phyloP scores from a whole-genome alignment of 2,113 vertebrate genomes.

The Alectura lathami region DNA sequence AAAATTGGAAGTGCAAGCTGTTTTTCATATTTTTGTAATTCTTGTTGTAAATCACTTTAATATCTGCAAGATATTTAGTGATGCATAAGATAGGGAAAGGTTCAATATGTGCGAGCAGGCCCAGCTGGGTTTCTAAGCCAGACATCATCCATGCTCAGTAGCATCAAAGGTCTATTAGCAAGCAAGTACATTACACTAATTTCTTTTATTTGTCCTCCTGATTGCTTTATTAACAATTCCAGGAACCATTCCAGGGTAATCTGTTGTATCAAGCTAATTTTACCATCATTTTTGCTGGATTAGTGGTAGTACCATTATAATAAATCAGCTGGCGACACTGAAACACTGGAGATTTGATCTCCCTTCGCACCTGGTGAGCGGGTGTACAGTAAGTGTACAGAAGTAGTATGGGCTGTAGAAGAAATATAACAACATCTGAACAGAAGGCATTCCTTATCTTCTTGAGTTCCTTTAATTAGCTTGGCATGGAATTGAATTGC shows the following conservation, averaged over 20 bases:
- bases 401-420: neutral
- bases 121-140: neutral
- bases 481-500: neutral
- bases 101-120: neutral
- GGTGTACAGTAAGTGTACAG: neutral
- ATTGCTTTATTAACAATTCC: neutral
- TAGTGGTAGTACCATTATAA: neutral
- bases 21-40: neutral
- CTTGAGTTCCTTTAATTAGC: slow-evolving; percentile 45
- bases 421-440: neutral
- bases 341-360: neutral
- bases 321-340: neutral
- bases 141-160: neutral
- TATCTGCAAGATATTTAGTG: neutral
- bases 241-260: neutral
- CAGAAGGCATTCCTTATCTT: slow-evolving; percentile 54
- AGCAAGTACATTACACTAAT: neutral
- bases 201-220: neutral
- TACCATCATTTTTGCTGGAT: neutral
- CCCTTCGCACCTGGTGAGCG: neutral
- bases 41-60: neutral
- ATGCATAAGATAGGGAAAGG: neutral
- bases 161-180: neutral
- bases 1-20: neutral
- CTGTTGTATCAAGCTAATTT: neutral